phyloP scores from a whole-genome alignment of 2,888 invertebrate genomes.

The Busseola fusca region DNA sequence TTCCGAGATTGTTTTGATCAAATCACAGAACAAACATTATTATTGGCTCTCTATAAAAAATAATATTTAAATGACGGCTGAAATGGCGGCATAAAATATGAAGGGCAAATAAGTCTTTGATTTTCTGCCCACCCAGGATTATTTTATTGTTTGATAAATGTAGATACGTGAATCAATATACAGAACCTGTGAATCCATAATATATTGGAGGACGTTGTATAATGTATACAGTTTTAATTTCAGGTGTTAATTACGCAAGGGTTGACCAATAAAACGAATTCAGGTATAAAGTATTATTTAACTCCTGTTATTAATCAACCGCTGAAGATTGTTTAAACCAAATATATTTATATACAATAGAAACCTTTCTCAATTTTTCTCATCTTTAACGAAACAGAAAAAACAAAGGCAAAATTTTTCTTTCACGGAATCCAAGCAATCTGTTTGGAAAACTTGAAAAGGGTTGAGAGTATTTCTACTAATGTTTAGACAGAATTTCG shows the following conservation, averaged over 20 bases:
- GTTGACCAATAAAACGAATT: conserved; percentile 33
- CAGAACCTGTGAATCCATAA: conserved; percentile 27
- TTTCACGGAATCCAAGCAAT: conserved; percentile 36
- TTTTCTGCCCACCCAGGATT: conserved; percentile 6
- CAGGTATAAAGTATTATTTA: conserved; percentile 21
- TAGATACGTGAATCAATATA: conserved; percentile 8
- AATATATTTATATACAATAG: neutral
- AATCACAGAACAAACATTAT: conserved; percentile 19
- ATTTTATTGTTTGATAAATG: conserved; percentile 20
- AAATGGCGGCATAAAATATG: conserved; percentile 4
- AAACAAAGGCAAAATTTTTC: conserved; percentile 34
- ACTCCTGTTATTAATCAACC: neutral
- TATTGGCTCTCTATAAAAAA: conserved; percentile 1
- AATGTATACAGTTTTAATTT: conserved; percentile 21
- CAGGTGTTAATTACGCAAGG: conserved; percentile 35
- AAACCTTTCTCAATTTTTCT: conserved; percentile 20
- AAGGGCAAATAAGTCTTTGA: conserved; percentile 24
- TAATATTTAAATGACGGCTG: conserved; percentile 1
- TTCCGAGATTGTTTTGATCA: conserved; percentile 18
- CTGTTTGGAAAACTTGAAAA: conserved; percentile 44
- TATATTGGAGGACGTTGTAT: conserved; percentile 11
- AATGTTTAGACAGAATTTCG: conserved; percentile 45
- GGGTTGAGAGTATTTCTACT: conserved; percentile 34
- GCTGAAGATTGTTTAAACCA: neutral
- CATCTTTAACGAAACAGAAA: conserved; percentile 6